Evolutionary conservation across 2,113 vertebrate species (phyloP).

Genomic region (Nibea coibor): DNA sequence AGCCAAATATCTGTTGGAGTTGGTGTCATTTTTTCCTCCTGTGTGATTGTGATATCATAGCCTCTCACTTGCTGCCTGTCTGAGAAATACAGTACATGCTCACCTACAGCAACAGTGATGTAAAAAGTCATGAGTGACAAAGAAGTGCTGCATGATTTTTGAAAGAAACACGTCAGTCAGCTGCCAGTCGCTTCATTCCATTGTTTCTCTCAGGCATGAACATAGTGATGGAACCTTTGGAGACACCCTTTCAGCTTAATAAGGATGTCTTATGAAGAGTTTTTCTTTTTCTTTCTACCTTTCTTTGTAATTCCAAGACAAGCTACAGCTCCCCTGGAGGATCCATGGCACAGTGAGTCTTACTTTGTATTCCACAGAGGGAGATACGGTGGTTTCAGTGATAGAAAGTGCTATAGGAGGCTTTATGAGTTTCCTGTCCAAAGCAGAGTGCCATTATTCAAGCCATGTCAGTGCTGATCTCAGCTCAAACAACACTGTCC

Average conservation of each 20-base stretch:
- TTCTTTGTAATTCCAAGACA: slow-evolving; percentile 18
- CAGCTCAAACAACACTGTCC: slow-evolving; percentile 38
- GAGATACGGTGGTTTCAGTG: slow-evolving; percentile 32
- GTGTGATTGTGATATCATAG: slow-evolving; percentile 6
- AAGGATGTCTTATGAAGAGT: slow-evolving; percentile 1
- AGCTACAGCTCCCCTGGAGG: background rate
- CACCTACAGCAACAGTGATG: background rate
- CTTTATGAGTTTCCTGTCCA: slow-evolving; percentile 59
- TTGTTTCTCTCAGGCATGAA: slow-evolving; percentile 1
- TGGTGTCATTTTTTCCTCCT: background rate
- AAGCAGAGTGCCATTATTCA: slow-evolving; percentile 50
- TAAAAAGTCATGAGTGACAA: slow-evolving; percentile 1
- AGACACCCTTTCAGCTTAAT: background rate
- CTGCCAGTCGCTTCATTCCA: slow-evolving; percentile 5
- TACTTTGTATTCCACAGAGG: slow-evolving; percentile 38
- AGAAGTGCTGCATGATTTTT: slow-evolving; percentile 11
- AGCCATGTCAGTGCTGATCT: slow-evolving; percentile 45
- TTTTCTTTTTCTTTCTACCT: slow-evolving; percentile 8
- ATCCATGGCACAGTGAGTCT: slow-evolving; percentile 21
- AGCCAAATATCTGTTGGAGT: slow-evolving; percentile 12
- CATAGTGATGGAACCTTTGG: background rate
- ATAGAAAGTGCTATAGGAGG: slow-evolving; percentile 21
- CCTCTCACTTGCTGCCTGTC: background rate
- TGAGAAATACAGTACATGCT: background rate
- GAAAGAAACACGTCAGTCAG: slow-evolving; percentile 30